Conservation (phyloP, 2,888 invertebrate species). For the Byasa hedistus region DNA sequence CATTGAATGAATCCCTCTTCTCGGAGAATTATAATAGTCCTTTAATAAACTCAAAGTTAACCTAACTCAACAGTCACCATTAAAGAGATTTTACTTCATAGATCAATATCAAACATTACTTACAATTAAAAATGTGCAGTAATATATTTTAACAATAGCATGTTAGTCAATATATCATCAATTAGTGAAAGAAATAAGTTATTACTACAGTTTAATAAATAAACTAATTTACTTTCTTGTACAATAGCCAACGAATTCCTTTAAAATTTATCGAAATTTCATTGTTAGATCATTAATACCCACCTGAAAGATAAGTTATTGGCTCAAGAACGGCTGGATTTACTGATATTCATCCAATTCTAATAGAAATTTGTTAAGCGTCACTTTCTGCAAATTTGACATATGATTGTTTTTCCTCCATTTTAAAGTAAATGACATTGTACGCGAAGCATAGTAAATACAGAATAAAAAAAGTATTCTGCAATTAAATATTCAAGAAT, state of each 20-base stretch:
- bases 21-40: too few relatives aligned
- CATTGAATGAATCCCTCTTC: too few relatives aligned
- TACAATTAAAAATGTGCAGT: neutral
- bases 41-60: too few relatives aligned
- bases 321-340: neutral
- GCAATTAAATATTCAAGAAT: too few relatives aligned
- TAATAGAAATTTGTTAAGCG: conserved; percentile 12
- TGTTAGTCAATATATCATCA: neutral
- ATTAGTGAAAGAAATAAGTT: neutral
- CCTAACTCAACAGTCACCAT: neutral
- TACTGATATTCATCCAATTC: neutral
- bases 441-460: too few relatives aligned
- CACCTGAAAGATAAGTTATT: conserved; percentile 19
- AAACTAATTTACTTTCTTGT: neutral
- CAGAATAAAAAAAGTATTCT: too few relatives aligned
- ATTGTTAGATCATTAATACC: conserved; percentile 1
- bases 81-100: neutral
- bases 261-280: neutral
- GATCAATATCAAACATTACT: neutral
- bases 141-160: neutral
- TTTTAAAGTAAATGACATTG: conserved; percentile 8
- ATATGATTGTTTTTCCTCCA: conserved; percentile 17
- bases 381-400: conserved; percentile 13
- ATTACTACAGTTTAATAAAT: neutral
- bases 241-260: neutral